Percentiles rank a stretch among this genome's conserved stretches.
phyloP scores from a whole-genome alignment of 2,888 invertebrate genomes.

The Zhuqinia jingwanae region DNA sequence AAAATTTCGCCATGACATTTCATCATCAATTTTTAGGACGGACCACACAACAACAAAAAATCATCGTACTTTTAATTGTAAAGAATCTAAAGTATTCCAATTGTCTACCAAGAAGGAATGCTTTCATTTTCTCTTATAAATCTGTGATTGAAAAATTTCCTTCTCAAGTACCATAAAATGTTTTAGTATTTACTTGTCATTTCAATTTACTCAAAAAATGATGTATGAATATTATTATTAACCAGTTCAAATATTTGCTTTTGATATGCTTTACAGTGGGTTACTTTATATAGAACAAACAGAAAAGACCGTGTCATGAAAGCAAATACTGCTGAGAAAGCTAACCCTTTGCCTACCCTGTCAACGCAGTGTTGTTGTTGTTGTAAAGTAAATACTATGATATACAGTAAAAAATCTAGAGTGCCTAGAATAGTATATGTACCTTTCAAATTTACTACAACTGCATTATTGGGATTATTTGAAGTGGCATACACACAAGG shows the following conservation, averaged over 20 bases:
- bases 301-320: neutral
- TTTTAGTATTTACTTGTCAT: neutral
- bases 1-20: neutral
- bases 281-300: neutral
- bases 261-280: neutral
- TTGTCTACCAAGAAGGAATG: neutral
- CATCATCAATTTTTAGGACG: neutral
- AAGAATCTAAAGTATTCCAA: too few relatives aligned
- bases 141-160: neutral
- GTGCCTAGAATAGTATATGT: too few relatives aligned
- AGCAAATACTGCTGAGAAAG: neutral
- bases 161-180: neutral
- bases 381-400: too few relatives aligned
- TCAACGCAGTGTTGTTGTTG: too few relatives aligned
- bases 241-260: constrained; percentile 20
- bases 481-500: constrained; percentile 50
- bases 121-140: neutral
- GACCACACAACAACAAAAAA: neutral
- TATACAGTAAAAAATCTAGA: too few relatives aligned
- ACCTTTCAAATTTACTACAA: too few relatives aligned
- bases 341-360: neutral
- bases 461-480: constrained; percentile 53
- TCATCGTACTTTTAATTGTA: too few relatives aligned
- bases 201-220: constrained; percentile 26
- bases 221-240: constrained; percentile 23